Evolutionary conservation across 2,113 vertebrate genomes (phyloP).

Genomic region (Plestiodon gilberti): DNA sequence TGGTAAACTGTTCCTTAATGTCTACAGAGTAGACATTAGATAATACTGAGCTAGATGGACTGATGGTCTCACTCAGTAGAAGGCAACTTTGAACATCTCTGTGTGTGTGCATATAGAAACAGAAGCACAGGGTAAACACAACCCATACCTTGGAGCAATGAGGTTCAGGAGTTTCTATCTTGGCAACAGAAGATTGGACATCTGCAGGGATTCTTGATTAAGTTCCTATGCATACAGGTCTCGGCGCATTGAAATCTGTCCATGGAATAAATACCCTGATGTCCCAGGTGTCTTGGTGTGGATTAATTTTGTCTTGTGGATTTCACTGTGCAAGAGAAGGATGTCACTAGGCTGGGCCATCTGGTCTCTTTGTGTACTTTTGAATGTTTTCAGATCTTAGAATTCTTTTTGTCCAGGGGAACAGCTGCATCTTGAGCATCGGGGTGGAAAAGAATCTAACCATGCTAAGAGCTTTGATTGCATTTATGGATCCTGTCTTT

Average conservation of each 20-base stretch:
- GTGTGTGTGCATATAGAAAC: not conserved
- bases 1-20: too few species aligned
- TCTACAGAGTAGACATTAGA: too few species aligned
- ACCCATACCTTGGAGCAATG: not conserved
- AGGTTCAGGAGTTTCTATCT: not conserved
- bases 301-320: not conserved
- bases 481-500: constrained; percentile 57
- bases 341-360: not conserved
- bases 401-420: constrained; percentile 30
- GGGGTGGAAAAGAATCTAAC: constrained; percentile 54
- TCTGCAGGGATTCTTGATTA: not conserved
- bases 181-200: not conserved
- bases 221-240: not conserved
- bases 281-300: not conserved
- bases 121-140: not conserved
- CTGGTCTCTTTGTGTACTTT: not conserved
- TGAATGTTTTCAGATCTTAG: not conserved
- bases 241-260: not conserved
- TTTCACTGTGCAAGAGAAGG: not conserved
- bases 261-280: not conserved
- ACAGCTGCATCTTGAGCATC: constrained; percentile 55
- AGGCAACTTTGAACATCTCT: not conserved
- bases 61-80: not conserved
- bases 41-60: too few species aligned
- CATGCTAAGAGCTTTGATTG: constrained; percentile 38